Conservation (phyloP, 2,113 vertebrate species). For the Calyptommatus sinebrachiatus region DNA sequence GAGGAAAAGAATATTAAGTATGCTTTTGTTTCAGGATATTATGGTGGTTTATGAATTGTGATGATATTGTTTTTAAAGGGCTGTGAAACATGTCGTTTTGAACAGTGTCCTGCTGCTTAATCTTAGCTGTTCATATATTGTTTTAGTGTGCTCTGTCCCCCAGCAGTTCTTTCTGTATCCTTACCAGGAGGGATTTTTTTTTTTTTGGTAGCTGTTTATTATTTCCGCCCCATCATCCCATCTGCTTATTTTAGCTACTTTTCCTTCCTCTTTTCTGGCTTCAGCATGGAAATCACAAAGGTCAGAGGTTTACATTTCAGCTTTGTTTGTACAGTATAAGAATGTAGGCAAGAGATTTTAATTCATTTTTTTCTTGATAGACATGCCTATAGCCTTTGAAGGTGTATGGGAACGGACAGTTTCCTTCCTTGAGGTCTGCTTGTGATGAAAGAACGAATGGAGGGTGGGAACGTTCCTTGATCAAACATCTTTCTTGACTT, state of each 20-base stretch:
- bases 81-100: not conserved
- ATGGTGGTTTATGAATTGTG: not conserved
- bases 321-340: conserved; percentile 28
- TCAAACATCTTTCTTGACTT: not conserved
- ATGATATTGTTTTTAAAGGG: conserved; percentile 14
- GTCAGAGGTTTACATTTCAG: conserved; percentile 1
- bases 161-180: conserved; percentile 33
- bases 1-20: not conserved
- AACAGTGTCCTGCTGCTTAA: conserved; percentile 1
- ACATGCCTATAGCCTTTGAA: conserved; percentile 7
- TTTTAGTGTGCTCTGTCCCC: conserved; percentile 13
- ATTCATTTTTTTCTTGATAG: not conserved
- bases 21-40: not conserved
- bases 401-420: not conserved
- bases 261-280: conserved; percentile 45
- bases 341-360: not conserved
- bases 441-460: not conserved
- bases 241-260: conserved; percentile 41
- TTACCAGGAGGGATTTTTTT: not conserved
- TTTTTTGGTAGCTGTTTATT: conserved; percentile 11
- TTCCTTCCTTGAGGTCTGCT: conserved; percentile 2
- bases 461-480: conserved; percentile 4
- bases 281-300: conserved; percentile 10
- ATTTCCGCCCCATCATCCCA: conserved; percentile 19
- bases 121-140: conserved; percentile 24